These are phyloP conservation scores for Ptychobarbus kaznakovi DNA, from an alignment of 2,797 vertebrate species.

Conservation along the genomic window DNA sequence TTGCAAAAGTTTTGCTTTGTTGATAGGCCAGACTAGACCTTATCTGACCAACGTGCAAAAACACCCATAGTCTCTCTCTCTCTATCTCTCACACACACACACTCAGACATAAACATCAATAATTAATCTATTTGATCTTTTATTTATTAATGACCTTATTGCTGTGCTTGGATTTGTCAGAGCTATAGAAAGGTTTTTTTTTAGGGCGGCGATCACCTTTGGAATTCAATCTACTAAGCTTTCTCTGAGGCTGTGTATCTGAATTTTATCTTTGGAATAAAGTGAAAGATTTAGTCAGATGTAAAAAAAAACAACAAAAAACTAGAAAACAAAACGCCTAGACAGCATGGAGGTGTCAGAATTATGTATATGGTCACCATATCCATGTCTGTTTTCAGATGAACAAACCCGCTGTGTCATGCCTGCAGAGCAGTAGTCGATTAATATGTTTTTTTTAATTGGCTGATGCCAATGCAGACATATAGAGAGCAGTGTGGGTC, in stretches of 20 bases:
- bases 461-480: background rate
- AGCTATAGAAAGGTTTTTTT: slow-evolving; percentile 48
- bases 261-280: background rate
- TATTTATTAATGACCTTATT: slow-evolving; percentile 80
- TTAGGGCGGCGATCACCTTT: background rate
- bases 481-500: background rate
- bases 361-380: background rate
- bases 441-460: background rate
- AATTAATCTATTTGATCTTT: slow-evolving; percentile 75
- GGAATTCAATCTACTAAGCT: background rate
- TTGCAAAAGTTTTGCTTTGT: background rate
- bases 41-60: background rate
- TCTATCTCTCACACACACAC: slow-evolving; percentile 55
- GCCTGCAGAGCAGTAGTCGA: background rate
- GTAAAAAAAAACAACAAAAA: background rate
- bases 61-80: background rate
- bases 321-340: background rate
- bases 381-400: background rate
- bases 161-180: slow-evolving; percentile 29
- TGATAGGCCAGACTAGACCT: slow-evolving; percentile 9
- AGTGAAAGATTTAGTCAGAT: slow-evolving; percentile 1
- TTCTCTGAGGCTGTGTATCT: background rate
- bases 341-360: background rate
- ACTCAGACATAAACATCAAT: slow-evolving; percentile 65
- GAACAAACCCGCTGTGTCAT: background rate